A percentile compares a stretch with the other conserved stretches of the same genome.
phyloP scores from a whole-genome alignment of 2,888 invertebrate genomes.

The Dilophus febrilis region DNA sequence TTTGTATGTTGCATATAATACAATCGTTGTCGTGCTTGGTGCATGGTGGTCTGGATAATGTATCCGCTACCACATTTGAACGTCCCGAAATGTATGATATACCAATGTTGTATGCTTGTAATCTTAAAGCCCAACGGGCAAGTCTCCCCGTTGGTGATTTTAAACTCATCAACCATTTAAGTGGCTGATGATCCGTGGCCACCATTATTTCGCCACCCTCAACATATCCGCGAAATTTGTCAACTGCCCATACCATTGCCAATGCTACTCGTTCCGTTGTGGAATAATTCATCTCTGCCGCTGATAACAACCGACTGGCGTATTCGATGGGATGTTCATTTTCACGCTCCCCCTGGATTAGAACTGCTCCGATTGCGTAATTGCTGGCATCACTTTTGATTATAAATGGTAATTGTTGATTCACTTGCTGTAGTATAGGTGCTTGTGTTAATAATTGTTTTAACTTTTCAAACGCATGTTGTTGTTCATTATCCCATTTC shows the following conservation, averaged over 20 bases:
- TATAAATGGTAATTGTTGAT: conserved; percentile 14
- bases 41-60: conserved; percentile 17
- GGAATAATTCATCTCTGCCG: conserved; percentile 23
- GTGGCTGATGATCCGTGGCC: conserved; percentile 28
- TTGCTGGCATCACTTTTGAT: conserved; percentile 15
- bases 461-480: conserved; percentile 10
- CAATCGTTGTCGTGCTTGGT: background rate
- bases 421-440: conserved; percentile 14
- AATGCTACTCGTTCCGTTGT: conserved; percentile 27
- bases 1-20: conserved; percentile 3
- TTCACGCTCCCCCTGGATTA: background rate
- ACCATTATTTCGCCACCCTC: conserved; percentile 21
- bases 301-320: conserved; percentile 14
- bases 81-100: conserved; percentile 22
- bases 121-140: conserved; percentile 24
- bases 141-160: conserved; percentile 23
- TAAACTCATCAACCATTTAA: conserved; percentile 23
- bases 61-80: conserved; percentile 24
- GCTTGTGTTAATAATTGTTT: conserved; percentile 11
- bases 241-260: conserved; percentile 17
- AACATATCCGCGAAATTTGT: conserved; percentile 26
- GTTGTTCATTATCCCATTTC: conserved; percentile 13
- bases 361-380: conserved; percentile 10
- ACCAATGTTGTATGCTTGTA: conserved; percentile 23
- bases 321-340: conserved; percentile 15